phyloP scores from a whole-genome alignment of 2,113 vertebrate species.

The Python bivittatus region DNA sequence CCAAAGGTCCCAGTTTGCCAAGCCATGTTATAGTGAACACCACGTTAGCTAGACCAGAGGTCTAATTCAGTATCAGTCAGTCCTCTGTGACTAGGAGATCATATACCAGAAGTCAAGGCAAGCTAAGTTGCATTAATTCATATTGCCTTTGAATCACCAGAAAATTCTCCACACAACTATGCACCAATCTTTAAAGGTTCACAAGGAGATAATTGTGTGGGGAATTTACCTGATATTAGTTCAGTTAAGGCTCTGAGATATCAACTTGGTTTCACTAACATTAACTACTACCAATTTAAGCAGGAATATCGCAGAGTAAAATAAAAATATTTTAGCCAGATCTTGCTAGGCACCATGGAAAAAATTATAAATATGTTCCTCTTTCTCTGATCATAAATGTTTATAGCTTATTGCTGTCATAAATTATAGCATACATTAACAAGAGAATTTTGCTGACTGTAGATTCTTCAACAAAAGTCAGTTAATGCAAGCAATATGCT shows the following conservation, averaged over 20 bases:
- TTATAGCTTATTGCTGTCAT: background rate
- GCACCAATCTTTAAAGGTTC: background rate
- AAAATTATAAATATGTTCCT: background rate
- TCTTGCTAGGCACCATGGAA: background rate
- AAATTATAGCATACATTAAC: slow-evolving; percentile 10
- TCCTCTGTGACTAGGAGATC: background rate
- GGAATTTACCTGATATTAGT: background rate
- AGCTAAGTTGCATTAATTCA: no score
- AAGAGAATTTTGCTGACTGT: slow-evolving; percentile 6
- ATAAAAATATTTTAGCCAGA: background rate
- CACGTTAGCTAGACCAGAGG: background rate
- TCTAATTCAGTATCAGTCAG: background rate
- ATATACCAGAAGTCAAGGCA: background rate
- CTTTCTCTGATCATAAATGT: background rate
- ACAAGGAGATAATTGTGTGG: background rate
- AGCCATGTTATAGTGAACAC: background rate
- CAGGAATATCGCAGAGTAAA: background rate
- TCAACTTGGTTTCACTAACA: background rate
- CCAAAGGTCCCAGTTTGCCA: background rate
- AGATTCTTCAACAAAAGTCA: slow-evolving; percentile 7
- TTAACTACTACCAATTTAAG: background rate
- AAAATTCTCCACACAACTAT: background rate
- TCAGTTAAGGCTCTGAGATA: background rate
- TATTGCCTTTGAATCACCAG: background rate
- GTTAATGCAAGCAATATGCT: background rate